These are phyloP conservation scores for Noctua janthe DNA, from an alignment of 2,888 invertebrate genomes.

Conservation along the genomic window DNA sequence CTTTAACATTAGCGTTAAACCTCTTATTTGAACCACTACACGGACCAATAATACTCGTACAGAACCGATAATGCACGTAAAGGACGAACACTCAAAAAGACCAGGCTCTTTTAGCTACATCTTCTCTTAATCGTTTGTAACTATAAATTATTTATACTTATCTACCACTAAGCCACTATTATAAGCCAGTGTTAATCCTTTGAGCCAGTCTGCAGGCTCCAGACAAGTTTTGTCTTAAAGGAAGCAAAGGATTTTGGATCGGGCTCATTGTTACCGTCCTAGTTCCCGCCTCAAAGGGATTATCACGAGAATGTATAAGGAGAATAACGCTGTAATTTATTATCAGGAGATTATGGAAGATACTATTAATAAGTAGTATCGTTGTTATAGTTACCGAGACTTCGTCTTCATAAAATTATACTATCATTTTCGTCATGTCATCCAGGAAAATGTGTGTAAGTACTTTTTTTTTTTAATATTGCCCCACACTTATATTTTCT, in stretches of 20 bases:
- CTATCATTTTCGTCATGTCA: not conserved
- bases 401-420: not conserved
- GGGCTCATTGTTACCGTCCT: constrained; percentile 48
- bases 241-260: constrained; percentile 47
- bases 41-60: not conserved
- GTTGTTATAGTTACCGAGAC: not conserved
- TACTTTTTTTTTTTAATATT: too few species aligned
- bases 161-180: not conserved
- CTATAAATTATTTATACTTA: constrained; percentile 2
- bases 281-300: constrained; percentile 55
- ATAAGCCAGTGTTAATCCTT: constrained; percentile 47
- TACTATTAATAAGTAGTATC: constrained; percentile 1
- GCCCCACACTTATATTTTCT: too few species aligned
- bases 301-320: constrained; percentile 43
- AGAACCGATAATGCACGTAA: not conserved
- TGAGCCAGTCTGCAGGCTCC: constrained; percentile 25
- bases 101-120: not conserved
- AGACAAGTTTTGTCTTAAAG: constrained; percentile 53
- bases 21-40: too few species aligned
- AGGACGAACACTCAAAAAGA: not conserved
- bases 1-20: too few species aligned
- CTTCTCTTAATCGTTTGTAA: too few species aligned
- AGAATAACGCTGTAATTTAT: constrained; percentile 41
- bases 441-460: not conserved
- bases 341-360: constrained; percentile 31